These are phyloP conservation scores for Microchrysa polita DNA, from an alignment of 2,888 invertebrate genomes.

Conservation along the genomic window DNA sequence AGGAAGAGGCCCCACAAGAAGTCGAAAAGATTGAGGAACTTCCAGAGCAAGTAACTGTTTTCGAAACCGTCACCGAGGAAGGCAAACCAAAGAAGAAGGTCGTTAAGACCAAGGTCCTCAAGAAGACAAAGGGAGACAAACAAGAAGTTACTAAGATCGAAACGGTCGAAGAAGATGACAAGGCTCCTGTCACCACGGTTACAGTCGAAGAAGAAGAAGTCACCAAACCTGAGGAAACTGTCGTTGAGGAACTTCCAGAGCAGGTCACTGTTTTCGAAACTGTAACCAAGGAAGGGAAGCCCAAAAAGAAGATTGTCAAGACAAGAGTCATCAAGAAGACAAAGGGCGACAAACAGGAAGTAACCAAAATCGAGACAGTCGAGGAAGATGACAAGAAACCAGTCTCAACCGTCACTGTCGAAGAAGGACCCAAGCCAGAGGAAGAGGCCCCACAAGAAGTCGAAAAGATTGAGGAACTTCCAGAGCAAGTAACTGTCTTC, in stretches of 20 bases:
- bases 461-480: conserved; percentile 52
- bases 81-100: conserved; percentile 58
- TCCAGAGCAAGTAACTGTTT: conserved; percentile 62
- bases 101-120: conserved; percentile 59
- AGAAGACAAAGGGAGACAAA: conserved; percentile 59
- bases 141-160: conserved; percentile 60
- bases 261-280: conserved; percentile 53
- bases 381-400: conserved; percentile 54
- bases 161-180: conserved; percentile 62
- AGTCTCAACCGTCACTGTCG: conserved; percentile 49
- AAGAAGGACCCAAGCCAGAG: conserved; percentile 54
- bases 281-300: conserved; percentile 53
- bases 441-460: conserved; percentile 52
- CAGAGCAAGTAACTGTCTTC: conserved; percentile 39
- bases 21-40: conserved; percentile 51
- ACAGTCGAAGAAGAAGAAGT: conserved; percentile 50
- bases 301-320: conserved; percentile 56
- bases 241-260: conserved; percentile 58
- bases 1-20: conserved; percentile 55
- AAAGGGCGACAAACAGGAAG: conserved; percentile 56
- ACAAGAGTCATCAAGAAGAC: conserved; percentile 60
- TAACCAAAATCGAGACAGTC: conserved; percentile 55
- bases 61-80: conserved; percentile 61
- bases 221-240: conserved; percentile 48
- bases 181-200: conserved; percentile 56